These are phyloP conservation scores for Tuta absoluta DNA, from an alignment of 2,888 invertebrate genomes.

Conservation along the genomic window DNA sequence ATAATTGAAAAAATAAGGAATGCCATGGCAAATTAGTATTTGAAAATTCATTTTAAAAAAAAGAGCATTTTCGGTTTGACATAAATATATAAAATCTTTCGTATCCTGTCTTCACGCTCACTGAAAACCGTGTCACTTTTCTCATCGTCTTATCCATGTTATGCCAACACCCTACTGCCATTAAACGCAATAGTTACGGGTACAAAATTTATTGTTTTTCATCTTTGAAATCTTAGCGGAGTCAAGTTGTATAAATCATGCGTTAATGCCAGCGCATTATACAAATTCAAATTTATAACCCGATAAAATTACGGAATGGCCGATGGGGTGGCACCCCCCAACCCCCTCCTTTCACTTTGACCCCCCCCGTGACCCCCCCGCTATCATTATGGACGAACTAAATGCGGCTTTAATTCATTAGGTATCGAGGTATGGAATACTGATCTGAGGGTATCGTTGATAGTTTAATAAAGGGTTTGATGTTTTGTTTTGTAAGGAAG, in stretches of 20 bases:
- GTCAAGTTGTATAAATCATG: slow-evolving; percentile 81
- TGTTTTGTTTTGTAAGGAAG: slow-evolving; percentile 5
- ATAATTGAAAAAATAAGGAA: no score
- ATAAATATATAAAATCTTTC: no score
- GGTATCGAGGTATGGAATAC: slow-evolving; percentile 44
- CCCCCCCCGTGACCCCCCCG: slow-evolving; percentile 43
- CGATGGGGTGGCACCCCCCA: slow-evolving; percentile 59
- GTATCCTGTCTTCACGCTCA: neutral
- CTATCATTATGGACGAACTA: slow-evolving; percentile 59
- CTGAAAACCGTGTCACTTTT: neutral
- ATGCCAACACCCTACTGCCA: slow-evolving; percentile 50
- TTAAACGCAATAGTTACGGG: slow-evolving; percentile 78
- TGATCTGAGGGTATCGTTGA: slow-evolving; percentile 34
- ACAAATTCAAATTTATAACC: slow-evolving; percentile 82
- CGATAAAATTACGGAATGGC: slow-evolving; percentile 80
- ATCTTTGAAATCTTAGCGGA: slow-evolving; percentile 81
- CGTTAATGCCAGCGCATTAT: slow-evolving; percentile 79
- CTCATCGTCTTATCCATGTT: slow-evolving; percentile 47
- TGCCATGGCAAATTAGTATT: no score
- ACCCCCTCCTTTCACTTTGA: slow-evolving; percentile 33
- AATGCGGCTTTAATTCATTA: slow-evolving; percentile 76
- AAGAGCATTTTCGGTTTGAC: no score
- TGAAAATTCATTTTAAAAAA: no score
- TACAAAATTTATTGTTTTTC: slow-evolving; percentile 81
- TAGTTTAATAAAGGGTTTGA: slow-evolving; percentile 27